Evolutionary conservation across 2,113 vertebrate genomes (phyloP).

Genomic region (Murina feae): DNA sequence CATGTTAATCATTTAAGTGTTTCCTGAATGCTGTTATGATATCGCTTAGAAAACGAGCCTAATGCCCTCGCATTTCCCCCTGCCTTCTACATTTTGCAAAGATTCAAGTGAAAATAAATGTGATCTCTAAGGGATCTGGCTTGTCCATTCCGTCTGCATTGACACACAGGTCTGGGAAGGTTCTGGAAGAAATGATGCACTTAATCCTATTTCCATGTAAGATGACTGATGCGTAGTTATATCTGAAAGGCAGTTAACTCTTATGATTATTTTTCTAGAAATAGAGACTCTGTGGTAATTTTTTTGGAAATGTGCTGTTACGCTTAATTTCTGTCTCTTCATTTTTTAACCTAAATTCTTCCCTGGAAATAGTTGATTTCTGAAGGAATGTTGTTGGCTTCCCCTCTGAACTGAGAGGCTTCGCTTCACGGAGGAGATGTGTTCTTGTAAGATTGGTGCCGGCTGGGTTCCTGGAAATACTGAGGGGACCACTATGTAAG

Average conservation of each 20-base stretch:
- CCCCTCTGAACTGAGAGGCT: background rate
- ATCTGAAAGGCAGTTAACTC: background rate
- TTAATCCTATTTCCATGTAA: background rate
- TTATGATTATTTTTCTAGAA: conserved; percentile 12
- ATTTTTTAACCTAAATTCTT: conserved; percentile 17
- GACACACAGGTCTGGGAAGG: background rate
- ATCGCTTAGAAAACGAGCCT: background rate
- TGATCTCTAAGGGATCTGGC: background rate
- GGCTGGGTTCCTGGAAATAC: background rate
- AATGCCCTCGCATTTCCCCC: background rate
- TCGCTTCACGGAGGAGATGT: background rate
- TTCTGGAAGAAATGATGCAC: background rate
- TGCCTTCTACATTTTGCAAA: background rate
- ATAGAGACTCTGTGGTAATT: background rate
- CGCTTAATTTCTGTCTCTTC: background rate
- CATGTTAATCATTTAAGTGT: background rate
- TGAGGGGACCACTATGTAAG: background rate
- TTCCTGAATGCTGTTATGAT: background rate
- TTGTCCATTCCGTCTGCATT: background rate
- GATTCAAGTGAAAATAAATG: background rate
- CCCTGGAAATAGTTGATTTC: background rate
- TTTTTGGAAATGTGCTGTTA: background rate
- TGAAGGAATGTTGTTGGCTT: background rate
- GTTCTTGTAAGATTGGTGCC: background rate
- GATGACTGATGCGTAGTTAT: background rate